Base-by-base conservation (phyloP, 1,140 invertebrate genomes). In the Procambarus clarkii region DNA sequence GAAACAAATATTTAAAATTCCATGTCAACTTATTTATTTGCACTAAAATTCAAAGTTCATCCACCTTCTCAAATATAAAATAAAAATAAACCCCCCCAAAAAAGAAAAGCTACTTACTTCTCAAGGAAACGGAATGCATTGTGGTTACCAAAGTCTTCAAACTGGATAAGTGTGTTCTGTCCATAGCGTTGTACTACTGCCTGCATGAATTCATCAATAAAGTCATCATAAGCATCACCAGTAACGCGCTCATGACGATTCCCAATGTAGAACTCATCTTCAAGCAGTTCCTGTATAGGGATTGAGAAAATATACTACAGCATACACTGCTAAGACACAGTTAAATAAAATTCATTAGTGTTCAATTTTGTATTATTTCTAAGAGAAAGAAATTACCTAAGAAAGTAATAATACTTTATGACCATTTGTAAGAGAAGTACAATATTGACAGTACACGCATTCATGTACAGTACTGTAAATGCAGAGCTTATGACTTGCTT, bases 191-290 rank as follows among this genome's bases (percentile, higher is more conserved):
- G 97, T 0, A 99, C 97, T 86, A 98, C 97, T 2, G 98, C 98
- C 94, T 97, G 95, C 98, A 99, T 99, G 94, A 99, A 99, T 95
- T 99, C 99, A 94, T 99, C 99, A 86, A 99, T 96, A 93, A 99
- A 97, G 71, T 97, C 97, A 94, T 99, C 98, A 94, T 99, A 99
- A 88, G 97, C 96, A 58, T 96, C 95, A 18, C 99, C 99, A 48
- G 97, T 96, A 0, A 97, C 97, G 80, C 99, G 95, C 91, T 97
- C 96, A 93, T 99, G 98, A 88, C 97, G 96, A 69, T 99, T 94
- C 79, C 99, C 99, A 94, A 99, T 98, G 94, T 99, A 99, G 86
- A 98, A 95, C 7, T 98, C 98, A 96, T 99, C 98, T 94, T 99
- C 96, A 18, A 98, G 95, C 0, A 99, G 95, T 94, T 96, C 95